Conservation (phyloP, 1,140 invertebrate genomes). For the Ooceraea biroi region DNA sequence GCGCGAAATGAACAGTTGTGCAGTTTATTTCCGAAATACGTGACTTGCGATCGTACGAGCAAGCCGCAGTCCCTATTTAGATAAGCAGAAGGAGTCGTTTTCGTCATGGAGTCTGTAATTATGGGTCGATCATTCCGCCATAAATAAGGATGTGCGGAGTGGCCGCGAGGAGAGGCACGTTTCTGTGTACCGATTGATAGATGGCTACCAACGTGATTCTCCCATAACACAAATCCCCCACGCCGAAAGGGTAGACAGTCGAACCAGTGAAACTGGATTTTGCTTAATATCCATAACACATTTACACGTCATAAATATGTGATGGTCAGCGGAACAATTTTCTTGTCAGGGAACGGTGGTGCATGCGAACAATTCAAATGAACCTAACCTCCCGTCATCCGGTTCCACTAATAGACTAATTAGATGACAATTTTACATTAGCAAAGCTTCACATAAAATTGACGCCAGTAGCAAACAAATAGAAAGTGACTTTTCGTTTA, state of each 20-base stretch:
- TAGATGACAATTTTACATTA: slow-evolving; percentile 3
- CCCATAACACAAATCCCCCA: slow-evolving; percentile 75
- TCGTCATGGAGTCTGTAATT: slow-evolving; percentile 80
- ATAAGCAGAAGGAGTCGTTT: slow-evolving; percentile 70
- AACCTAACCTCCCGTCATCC: slow-evolving; percentile 25
- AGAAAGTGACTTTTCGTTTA: slow-evolving; percentile 8
- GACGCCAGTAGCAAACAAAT: background rate
- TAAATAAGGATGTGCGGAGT: slow-evolving; percentile 79
- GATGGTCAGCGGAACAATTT: slow-evolving; percentile 35
- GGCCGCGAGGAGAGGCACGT: slow-evolving; percentile 49
- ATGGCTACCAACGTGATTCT: slow-evolving; percentile 66
- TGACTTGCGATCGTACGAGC: background rate
- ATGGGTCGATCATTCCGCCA: slow-evolving; percentile 82
- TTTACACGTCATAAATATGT: slow-evolving; percentile 56
- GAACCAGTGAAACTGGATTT: slow-evolving; percentile 75
- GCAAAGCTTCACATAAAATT: background rate
- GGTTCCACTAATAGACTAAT: slow-evolving; percentile 34
- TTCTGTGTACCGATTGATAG: slow-evolving; percentile 51
- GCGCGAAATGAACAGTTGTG: slow-evolving; percentile 48
- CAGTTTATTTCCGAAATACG: slow-evolving; percentile 53
- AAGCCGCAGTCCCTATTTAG: slow-evolving; percentile 46
- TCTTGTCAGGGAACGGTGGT: slow-evolving; percentile 34
- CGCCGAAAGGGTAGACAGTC: slow-evolving; percentile 68
- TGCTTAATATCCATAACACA: slow-evolving; percentile 44
- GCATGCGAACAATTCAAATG: slow-evolving; percentile 37